These are phyloP conservation scores for Microctonus hyperodae DNA, from an alignment of 2,888 invertebrate species.

Conservation along the genomic window DNA sequence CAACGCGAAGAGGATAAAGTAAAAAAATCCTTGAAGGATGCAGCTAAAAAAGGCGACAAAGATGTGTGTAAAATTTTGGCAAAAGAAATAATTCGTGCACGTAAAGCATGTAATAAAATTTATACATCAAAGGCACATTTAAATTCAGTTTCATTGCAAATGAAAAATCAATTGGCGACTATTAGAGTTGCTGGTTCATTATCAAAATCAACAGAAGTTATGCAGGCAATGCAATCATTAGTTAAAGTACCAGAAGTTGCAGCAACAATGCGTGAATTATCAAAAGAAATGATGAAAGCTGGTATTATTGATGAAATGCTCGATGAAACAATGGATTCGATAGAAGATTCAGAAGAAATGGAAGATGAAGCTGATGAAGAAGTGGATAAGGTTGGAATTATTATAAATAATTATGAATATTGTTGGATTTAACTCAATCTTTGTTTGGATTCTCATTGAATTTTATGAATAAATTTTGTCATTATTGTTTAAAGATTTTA, in stretches of 20 bases:
- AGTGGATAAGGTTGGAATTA: conserved; percentile 88
- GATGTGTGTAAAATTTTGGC: conserved; percentile 94
- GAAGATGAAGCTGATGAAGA: conserved; percentile 96
- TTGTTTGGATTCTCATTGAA: too few relatives aligned
- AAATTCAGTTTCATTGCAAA: conserved; percentile 94
- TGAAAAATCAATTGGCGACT: conserved; percentile 98
- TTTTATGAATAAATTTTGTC: conserved; percentile 2
- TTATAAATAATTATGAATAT: conserved; percentile 2
- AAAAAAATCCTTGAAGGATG: conserved; percentile 90
- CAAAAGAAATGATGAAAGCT: conserved; percentile 99
- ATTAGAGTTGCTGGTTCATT: conserved; percentile 91
- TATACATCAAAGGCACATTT: conserved; percentile 97
- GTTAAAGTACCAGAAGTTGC: conserved; percentile 92
- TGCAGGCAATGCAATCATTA: conserved; percentile 96
- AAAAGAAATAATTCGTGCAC: conserved; percentile 87
- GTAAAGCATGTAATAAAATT: conserved; percentile 89
- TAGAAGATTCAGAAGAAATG: conserved; percentile 93
- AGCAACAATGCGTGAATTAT: conserved; percentile 95
- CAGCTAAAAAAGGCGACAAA: conserved; percentile 92
- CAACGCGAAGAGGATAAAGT: conserved; percentile 98
- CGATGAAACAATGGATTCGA: conserved; percentile 93
- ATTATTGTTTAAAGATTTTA: conserved; percentile 67
- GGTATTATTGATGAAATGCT: conserved; percentile 99
- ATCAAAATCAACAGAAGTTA: conserved; percentile 96
- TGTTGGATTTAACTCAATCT: neutral